Conservation (phyloP, 2,113 vertebrate species). For the Capricornis sumatraensis region DNA sequence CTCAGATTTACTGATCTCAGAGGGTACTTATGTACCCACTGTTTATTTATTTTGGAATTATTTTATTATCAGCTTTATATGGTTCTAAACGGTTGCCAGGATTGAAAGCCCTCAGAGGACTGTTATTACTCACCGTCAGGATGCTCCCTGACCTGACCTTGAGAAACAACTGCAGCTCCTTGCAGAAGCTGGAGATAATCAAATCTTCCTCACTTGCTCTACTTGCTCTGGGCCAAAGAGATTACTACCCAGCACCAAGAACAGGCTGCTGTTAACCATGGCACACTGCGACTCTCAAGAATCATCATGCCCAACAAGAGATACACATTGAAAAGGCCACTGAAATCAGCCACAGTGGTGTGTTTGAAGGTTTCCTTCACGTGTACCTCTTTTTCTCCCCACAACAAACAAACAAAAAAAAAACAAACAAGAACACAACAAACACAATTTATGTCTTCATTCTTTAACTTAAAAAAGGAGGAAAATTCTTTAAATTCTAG, state of each 20-base stretch:
- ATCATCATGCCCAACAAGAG: background rate
- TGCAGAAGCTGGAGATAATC: conserved; percentile 16
- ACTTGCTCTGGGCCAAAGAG: background rate
- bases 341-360: background rate
- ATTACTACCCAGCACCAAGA: background rate
- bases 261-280: background rate
- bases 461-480: background rate
- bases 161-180: conserved; percentile 32
- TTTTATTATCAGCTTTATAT: conserved; percentile 59
- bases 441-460: background rate
- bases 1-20: conserved; percentile 59
- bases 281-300: background rate
- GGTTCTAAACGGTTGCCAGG: conserved; percentile 13
- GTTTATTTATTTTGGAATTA: conserved; percentile 69
- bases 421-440: background rate
- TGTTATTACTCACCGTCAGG: conserved; percentile 32
- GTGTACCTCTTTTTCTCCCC: background rate
- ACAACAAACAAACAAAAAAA: background rate
- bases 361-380: background rate
- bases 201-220: conserved; percentile 45
- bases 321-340: background rate
- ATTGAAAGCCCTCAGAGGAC: background rate
- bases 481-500: background rate
- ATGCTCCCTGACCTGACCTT: conserved; percentile 57
- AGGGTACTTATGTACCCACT: conserved; percentile 26